phyloP scores from a whole-genome alignment of 2,797 vertebrate genomes.

The Coilia nasus region DNA sequence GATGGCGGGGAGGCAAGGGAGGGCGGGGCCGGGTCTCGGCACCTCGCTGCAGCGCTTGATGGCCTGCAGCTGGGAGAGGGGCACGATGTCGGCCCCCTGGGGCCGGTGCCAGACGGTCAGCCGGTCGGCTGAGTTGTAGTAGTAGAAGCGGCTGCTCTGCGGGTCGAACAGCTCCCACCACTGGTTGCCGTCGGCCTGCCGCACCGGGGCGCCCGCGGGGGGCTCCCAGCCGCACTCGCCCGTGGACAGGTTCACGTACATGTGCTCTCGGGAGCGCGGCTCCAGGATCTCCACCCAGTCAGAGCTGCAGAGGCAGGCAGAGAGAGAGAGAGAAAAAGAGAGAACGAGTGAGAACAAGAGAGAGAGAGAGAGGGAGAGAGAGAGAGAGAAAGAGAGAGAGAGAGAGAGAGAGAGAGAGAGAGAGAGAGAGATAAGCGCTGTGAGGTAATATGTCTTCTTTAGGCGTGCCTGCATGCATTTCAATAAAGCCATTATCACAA shows the following conservation, averaged over 20 bases:
- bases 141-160: conserved; percentile 88
- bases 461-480: no score
- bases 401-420: conserved; percentile 33
- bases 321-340: not conserved
- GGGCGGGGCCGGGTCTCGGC: not conserved
- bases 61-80: conserved; percentile 88
- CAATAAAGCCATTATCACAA: no score
- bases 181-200: conserved; percentile 87
- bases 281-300: conserved; percentile 95
- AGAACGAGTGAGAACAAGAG: not conserved
- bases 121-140: conserved; percentile 84
- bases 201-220: conserved; percentile 77
- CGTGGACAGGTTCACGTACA: conserved; percentile 87
- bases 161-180: conserved; percentile 94
- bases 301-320: conserved; percentile 66
- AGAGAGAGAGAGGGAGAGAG: no score
- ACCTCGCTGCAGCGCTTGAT: conserved; percentile 79
- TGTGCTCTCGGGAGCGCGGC: conserved; percentile 87
- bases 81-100: conserved; percentile 86
- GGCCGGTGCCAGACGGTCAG: conserved; percentile 91
- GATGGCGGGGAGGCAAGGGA: not conserved
- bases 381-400: not conserved
- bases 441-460: no score
- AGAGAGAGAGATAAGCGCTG: not conserved
- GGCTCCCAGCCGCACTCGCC: conserved; percentile 91